Conservation (phyloP, 2,797 vertebrate genomes). For the Tolypeutes matacus region DNA sequence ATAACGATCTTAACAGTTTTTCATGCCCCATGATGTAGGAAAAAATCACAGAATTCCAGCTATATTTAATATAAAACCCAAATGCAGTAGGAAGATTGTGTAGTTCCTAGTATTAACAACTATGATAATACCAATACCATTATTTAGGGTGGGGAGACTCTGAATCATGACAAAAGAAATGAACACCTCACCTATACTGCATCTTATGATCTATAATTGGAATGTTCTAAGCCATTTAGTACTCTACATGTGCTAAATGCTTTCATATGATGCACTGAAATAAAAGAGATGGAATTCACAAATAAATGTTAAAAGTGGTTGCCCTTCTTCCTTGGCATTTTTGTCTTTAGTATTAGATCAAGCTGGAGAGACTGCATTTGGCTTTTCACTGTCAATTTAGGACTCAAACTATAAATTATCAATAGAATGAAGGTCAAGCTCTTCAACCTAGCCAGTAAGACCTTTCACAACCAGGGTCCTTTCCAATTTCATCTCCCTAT, state of each 20-base stretch:
- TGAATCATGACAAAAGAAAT: neutral
- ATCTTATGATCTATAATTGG: neutral
- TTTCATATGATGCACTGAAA: neutral
- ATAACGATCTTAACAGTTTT: conserved; percentile 62
- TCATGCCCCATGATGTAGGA: neutral
- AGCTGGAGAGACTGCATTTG: neutral
- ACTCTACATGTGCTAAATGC: neutral
- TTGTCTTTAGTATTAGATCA: neutral
- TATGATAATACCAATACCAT: neutral
- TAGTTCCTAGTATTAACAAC: conserved; percentile 21
- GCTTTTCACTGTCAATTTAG: neutral
- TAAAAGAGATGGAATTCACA: neutral
- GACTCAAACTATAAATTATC: neutral
- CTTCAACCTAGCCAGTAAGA: neutral
- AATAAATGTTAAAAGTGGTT: neutral
- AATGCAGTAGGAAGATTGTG: conserved; percentile 31
- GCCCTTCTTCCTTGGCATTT: neutral
- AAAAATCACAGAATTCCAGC: neutral
- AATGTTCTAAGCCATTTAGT: neutral
- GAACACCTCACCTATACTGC: neutral
- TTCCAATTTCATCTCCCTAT: neutral
- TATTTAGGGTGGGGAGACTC: neutral
- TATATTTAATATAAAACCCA: conserved; percentile 65
- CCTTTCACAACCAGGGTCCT: neutral
- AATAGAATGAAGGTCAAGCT: neutral